These are phyloP conservation scores for Lepidurus arcticus DNA, from an alignment of 1,140 invertebrate species.

Conservation along the genomic window DNA sequence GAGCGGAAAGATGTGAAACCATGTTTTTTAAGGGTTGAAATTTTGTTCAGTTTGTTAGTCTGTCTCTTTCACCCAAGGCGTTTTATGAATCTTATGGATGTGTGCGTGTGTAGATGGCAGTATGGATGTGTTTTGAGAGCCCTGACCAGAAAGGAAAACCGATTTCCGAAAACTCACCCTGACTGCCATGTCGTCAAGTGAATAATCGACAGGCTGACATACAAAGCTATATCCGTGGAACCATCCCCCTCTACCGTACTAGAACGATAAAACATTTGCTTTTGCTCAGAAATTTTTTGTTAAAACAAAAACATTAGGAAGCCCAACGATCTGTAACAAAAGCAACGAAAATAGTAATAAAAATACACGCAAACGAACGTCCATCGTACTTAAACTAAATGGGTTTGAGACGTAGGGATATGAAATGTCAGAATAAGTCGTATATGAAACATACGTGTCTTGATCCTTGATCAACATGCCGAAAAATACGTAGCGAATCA, in stretches of 20 bases:
- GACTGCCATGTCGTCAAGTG: conserved; percentile 38
- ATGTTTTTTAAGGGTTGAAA: background rate
- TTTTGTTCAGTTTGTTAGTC: background rate
- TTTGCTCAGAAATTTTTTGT: background rate
- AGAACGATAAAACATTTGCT: conserved; percentile 25
- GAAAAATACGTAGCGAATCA: too few species aligned
- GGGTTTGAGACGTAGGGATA: background rate
- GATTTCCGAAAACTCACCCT: conserved; percentile 32
- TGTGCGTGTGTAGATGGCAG: background rate
- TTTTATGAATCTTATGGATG: background rate
- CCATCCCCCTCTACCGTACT: conserved; percentile 35
- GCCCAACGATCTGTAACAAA: background rate
- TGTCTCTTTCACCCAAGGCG: background rate
- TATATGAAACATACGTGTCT: too few species aligned
- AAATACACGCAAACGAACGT: background rate
- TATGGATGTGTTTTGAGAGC: background rate
- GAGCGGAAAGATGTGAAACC: background rate
- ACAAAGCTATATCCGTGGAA: conserved; percentile 36
- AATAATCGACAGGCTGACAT: conserved; percentile 35
- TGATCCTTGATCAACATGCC: too few species aligned
- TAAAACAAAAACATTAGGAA: conserved; percentile 22
- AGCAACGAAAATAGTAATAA: conserved; percentile 22
- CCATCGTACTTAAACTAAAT: background rate
- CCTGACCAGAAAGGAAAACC: background rate
- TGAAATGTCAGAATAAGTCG: too few species aligned